Conservation (phyloP, 2,797 vertebrate species). For the Anolis apletophallus region DNA sequence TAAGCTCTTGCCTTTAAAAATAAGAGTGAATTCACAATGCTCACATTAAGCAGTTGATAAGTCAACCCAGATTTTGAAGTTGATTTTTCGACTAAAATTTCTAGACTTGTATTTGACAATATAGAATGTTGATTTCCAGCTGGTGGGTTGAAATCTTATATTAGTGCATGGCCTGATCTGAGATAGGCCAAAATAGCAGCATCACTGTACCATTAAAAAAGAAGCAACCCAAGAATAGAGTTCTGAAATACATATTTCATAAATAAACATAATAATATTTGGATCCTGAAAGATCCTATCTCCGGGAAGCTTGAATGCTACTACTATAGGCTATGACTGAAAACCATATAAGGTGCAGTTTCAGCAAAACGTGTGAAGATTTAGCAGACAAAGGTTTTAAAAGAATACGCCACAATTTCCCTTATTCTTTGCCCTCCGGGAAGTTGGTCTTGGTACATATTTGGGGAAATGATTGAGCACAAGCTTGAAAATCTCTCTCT, state of each 20-base stretch:
- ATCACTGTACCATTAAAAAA: neutral
- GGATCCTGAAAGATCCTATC: neutral
- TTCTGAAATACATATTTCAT: neutral
- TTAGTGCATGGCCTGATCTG: neutral
- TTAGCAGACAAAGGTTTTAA: neutral
- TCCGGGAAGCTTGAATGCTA: neutral
- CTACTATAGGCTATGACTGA: neutral
- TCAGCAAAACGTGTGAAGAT: neutral
- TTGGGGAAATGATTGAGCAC: neutral
- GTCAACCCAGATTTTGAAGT: no score
- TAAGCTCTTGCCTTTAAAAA: no score
- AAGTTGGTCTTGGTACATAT: neutral
- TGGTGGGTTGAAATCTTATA: no score
- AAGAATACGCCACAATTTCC: neutral
- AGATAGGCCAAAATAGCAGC: neutral
- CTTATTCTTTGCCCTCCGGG: neutral
- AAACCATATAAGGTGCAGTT: neutral
- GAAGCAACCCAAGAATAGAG: neutral
- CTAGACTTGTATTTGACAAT: no score
- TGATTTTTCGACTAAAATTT: no score
- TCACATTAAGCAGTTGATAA: no score
- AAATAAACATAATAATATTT: neutral
- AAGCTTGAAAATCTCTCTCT: neutral
- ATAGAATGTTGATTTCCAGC: neutral
- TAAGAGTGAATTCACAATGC: no score